Conservation (phyloP, 2,113 vertebrate species). For the Myrmecophaga tridactyla region DNA sequence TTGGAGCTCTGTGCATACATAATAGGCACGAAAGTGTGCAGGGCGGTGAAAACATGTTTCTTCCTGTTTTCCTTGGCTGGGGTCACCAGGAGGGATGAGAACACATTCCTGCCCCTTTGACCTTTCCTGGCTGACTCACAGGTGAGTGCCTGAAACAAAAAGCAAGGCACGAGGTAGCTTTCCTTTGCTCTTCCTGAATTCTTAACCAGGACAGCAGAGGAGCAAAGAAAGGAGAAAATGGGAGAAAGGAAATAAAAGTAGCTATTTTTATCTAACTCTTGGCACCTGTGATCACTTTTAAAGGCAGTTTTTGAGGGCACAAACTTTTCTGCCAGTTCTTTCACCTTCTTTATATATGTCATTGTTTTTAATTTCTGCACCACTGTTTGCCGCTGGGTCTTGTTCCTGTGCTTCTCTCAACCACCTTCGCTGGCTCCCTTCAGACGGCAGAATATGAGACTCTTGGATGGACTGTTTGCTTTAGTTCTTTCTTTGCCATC, state of each 20-base stretch:
- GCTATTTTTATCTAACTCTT: neutral
- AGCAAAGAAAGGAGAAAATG: neutral
- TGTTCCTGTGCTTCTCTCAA: neutral
- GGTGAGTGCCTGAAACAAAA: neutral
- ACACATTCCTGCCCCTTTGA: conserved; percentile 27
- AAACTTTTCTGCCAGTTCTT: neutral
- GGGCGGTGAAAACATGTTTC: conserved; percentile 24
- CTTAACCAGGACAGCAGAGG: neutral
- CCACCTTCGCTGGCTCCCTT: neutral
- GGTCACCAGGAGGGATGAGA: neutral
- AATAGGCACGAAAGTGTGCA: conserved; percentile 29
- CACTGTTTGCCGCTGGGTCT: neutral
- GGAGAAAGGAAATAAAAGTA: neutral
- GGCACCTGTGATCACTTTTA: neutral
- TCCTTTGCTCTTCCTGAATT: neutral
- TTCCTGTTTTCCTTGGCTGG: conserved; percentile 59
- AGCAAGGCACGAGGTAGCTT: neutral
- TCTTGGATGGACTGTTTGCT: neutral
- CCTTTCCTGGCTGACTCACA: conserved; percentile 45
- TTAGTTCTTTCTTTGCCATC: neutral
- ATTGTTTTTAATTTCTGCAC: neutral
- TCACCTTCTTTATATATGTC: too few relatives aligned
- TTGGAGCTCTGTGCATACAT: conserved; percentile 31
- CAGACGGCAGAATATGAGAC: neutral
- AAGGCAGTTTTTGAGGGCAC: neutral